Conservation (phyloP, 2,113 vertebrate species). For the Apaloderma vittatum region DNA sequence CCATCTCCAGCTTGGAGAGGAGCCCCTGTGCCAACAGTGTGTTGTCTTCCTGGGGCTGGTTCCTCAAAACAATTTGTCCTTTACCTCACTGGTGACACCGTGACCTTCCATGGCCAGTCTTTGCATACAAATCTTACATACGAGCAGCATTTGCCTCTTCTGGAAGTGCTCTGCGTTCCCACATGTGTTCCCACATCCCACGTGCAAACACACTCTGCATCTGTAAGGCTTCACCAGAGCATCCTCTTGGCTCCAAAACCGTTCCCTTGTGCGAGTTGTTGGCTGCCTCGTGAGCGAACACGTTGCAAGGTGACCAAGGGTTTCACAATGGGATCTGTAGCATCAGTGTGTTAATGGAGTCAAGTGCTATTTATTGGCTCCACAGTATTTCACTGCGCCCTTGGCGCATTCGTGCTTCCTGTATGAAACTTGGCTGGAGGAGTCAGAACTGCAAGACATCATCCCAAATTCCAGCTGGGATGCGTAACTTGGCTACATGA, state of each 20-base stretch:
- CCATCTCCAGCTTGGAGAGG: background rate
- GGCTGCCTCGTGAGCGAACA: background rate
- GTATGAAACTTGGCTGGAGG: conserved; percentile 36
- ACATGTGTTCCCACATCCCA: background rate
- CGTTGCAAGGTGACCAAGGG: background rate
- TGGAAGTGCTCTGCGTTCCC: background rate
- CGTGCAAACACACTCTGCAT: background rate
- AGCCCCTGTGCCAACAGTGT: background rate
- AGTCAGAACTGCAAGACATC: conserved; percentile 29
- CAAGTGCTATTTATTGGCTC: conserved; percentile 38
- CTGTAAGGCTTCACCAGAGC: background rate
- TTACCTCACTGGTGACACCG: background rate
- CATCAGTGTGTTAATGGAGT: background rate
- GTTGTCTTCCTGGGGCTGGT: background rate
- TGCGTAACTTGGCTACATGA: conserved; percentile 56
- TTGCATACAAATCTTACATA: background rate
- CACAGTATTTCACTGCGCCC: background rate
- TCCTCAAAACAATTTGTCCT: background rate
- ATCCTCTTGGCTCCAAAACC: background rate
- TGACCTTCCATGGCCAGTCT: background rate
- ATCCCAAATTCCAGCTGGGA: conserved; percentile 66
- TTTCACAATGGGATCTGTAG: background rate
- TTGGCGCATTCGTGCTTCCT: background rate
- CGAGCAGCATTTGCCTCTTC: background rate
- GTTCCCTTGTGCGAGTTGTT: background rate